These are phyloP conservation scores for Teinopalpus imperialis DNA, from an alignment of 2,888 invertebrate species.

Conservation along the genomic window DNA sequence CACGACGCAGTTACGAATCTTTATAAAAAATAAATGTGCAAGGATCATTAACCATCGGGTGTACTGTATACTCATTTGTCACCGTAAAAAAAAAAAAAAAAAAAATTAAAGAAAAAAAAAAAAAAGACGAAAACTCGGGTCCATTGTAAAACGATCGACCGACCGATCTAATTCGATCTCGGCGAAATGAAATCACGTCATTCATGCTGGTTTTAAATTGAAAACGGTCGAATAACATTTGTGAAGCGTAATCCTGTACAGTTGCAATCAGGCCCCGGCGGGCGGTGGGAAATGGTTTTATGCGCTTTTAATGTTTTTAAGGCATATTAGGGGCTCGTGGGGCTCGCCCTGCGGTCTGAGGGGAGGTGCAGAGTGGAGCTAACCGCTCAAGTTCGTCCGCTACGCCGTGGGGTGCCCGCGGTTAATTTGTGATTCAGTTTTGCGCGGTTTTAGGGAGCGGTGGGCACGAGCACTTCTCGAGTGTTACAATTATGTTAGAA, in stretches of 20 bases:
- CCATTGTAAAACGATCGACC: not conserved
- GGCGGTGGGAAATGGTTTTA: constrained; percentile 40
- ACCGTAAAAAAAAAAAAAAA: no score
- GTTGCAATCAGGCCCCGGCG: constrained; percentile 38
- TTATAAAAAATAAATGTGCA: no score
- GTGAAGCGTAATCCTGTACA: constrained; percentile 15
- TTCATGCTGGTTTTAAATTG: constrained; percentile 24
- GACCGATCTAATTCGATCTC: constrained; percentile 2
- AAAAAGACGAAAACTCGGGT: no score
- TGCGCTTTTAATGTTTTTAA: constrained; percentile 50
- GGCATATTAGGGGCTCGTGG: constrained; percentile 58
- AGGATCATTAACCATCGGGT: no score
- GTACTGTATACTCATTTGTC: no score
- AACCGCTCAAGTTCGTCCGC: constrained; percentile 53
- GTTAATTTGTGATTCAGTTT: constrained; percentile 33
- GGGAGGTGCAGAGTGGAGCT: constrained; percentile 39
- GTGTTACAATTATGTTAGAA: constrained; percentile 23
- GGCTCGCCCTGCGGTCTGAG: constrained; percentile 69
- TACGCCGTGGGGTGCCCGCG: constrained; percentile 44
- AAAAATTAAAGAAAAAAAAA: no score
- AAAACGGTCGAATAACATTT: constrained; percentile 19
- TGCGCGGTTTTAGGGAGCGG: constrained; percentile 37
- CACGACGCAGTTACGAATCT: no score
- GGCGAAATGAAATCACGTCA: constrained; percentile 15
- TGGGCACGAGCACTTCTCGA: constrained; percentile 30